A percentile compares a stretch with the other conserved stretches of the same genome.
phyloP scores from a whole-genome alignment of 2,888 invertebrate genomes.

The Ornithoptera priamus region DNA sequence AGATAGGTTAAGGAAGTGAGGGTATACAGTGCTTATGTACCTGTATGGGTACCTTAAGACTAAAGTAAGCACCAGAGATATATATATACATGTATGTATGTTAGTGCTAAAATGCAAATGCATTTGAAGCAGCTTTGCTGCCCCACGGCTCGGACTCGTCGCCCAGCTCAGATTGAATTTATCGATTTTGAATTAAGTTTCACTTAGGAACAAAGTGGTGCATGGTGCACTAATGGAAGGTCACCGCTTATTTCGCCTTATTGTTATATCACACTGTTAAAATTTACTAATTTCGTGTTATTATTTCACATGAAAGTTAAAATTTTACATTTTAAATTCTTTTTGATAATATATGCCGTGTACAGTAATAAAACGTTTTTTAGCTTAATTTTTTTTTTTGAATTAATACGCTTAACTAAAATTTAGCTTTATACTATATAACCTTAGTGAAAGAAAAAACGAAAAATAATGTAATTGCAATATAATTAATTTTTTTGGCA shows the following conservation, averaged over 20 bases:
- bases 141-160: background rate
- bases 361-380: too few species aligned
- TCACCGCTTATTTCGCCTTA: background rate
- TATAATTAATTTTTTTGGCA: too few species aligned
- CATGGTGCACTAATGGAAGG: conserved; percentile 4
- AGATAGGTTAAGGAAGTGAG: too few species aligned
- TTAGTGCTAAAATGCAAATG: conserved; percentile 4
- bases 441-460: too few species aligned
- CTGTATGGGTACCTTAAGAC: background rate
- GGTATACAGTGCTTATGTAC: too few species aligned
- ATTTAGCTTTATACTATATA: too few species aligned
- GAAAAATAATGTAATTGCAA: too few species aligned
- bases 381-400: too few species aligned
- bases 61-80: background rate
- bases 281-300: background rate
- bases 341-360: too few species aligned
- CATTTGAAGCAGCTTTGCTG: background rate
- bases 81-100: background rate
- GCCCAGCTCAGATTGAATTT: conserved; percentile 18
- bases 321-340: too few species aligned
- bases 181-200: conserved; percentile 26
- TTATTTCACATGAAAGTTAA: too few species aligned
- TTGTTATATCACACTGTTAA: background rate
- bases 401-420: too few species aligned
- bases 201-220: conserved; percentile 14